Base-by-base conservation (phyloP, 2,888 invertebrate species). In the Chymomyza fuscimana region DNA sequence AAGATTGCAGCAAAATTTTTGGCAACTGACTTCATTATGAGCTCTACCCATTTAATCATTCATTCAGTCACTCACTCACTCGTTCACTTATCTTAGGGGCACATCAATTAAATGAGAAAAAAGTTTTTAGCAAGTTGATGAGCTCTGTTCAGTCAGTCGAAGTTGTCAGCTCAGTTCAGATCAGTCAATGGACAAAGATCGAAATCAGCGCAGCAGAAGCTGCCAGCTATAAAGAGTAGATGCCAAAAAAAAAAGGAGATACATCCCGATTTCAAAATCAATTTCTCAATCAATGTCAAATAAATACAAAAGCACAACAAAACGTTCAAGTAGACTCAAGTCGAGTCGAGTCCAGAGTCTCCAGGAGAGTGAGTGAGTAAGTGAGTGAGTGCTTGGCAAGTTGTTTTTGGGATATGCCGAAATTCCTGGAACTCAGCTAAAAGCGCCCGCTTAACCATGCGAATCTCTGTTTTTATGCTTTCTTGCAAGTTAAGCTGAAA, bases 201-300 rank as follows among this genome's bases (percentile, higher is more conserved):
- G 51, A 73, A 81, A 81, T 82, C 82, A 40, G 73, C 40, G 60
- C 59, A 69, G 52, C 66, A 51, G 36, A 10, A 50, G 22, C 19
- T 60, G 73, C 69, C 40, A 40, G 40, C 40, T 40, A 10, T 5
- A 40, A 12, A 46, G 12, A 40, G 25, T 25, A 3, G 25, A 25
- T 61, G 54, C 46, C 25, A 58, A 75, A 78, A 77, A 82, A 78
- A 10, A 12, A 12, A 46, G 12, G 12, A 46, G 40, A 46, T 46
- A 46, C 40, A 12, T 12, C 10, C 12, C 86, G 87, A 81, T 88
- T 76, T 81, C 79, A 72, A 83, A 82, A 86, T 86, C 89, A 86
- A 88, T 86, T 86, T 87, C 89, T 86, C 89, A 86, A 86, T 86
- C 89, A 86, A 86, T 86, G 86, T 88, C 86, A 88, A 71, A 63